Conservation (phyloP, 2,888 invertebrate species). For the Drosophila nr. medialis region DNA sequence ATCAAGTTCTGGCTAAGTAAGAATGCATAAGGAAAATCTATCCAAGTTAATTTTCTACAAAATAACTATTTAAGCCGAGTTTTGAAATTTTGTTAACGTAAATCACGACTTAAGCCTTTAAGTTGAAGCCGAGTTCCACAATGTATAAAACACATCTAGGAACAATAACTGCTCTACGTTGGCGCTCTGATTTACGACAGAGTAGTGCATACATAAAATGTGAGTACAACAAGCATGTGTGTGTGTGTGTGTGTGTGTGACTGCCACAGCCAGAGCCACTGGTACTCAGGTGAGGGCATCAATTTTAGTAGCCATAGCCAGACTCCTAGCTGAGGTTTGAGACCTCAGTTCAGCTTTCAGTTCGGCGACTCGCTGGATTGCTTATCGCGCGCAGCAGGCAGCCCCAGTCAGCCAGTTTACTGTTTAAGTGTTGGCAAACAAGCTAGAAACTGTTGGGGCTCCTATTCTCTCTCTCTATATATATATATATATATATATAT, state of each 20-base stretch:
- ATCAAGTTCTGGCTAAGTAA: background rate
- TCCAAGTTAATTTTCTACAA: background rate
- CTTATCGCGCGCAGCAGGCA: slow-evolving; percentile 48
- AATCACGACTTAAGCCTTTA: background rate
- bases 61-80: background rate
- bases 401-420: slow-evolving; percentile 29
- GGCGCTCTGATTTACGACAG: background rate
- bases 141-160: background rate
- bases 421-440: slow-evolving; percentile 77
- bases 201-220: background rate
- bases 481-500: background rate
- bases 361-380: slow-evolving; percentile 29
- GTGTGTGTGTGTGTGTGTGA: background rate
- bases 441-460: slow-evolving; percentile 52
- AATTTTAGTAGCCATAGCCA: slow-evolving; percentile 9
- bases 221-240: background rate
- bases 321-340: slow-evolving; percentile 28
- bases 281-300: slow-evolving; percentile 35
- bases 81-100: background rate
- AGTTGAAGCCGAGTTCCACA: background rate
- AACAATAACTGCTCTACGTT: background rate
- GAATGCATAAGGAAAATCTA: background rate
- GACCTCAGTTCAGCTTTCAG: slow-evolving; percentile 17
- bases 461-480: background rate
- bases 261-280: slow-evolving; percentile 20